Evolutionary conservation across 2,888 invertebrate species (phyloP).

Genomic region (Scelioninae gen. 1): DNA sequence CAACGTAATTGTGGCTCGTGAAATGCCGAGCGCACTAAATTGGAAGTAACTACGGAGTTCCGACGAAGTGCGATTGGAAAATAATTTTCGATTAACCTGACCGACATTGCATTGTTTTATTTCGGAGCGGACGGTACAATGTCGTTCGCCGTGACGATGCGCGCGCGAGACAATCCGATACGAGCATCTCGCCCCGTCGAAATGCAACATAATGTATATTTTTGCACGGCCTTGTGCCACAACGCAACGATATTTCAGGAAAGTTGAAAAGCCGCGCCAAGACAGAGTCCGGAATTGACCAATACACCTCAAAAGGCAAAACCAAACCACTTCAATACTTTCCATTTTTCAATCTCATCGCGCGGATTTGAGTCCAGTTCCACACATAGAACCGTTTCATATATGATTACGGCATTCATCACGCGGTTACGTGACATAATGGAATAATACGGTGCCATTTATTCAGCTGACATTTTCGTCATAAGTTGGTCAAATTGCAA

Average conservation of each 20-base stretch:
- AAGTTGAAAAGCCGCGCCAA: conserved; percentile 65
- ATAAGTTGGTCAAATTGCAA: conserved; percentile 7
- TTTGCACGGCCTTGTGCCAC: conserved; percentile 67
- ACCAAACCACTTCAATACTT: conserved; percentile 9
- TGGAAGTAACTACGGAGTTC: conserved; percentile 67
- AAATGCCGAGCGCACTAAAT: conserved; percentile 65
- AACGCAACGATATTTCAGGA: conserved; percentile 65
- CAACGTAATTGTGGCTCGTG: conserved; percentile 45
- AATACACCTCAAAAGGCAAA: conserved; percentile 58
- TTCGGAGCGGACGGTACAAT: conserved; percentile 51
- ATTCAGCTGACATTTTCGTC: conserved; percentile 9
- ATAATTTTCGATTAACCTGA: conserved; percentile 68
- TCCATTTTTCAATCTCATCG: conserved; percentile 11
- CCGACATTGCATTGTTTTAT: conserved; percentile 66
- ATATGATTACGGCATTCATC: conserved; percentile 36
- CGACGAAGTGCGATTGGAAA: conserved; percentile 67
- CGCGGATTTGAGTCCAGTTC: too few species aligned
- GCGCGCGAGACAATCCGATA: conserved; percentile 46
- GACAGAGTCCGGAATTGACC: conserved; percentile 53
- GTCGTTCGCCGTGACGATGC: conserved; percentile 31
- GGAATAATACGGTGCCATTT: conserved; percentile 25
- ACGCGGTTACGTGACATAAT: conserved; percentile 38
- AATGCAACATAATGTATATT: conserved; percentile 62
- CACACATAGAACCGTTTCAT: conserved; percentile 27
- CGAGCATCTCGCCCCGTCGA: conserved; percentile 41